Base-by-base conservation (phyloP, 2,113 vertebrate genomes). In the Merops nubicus region DNA sequence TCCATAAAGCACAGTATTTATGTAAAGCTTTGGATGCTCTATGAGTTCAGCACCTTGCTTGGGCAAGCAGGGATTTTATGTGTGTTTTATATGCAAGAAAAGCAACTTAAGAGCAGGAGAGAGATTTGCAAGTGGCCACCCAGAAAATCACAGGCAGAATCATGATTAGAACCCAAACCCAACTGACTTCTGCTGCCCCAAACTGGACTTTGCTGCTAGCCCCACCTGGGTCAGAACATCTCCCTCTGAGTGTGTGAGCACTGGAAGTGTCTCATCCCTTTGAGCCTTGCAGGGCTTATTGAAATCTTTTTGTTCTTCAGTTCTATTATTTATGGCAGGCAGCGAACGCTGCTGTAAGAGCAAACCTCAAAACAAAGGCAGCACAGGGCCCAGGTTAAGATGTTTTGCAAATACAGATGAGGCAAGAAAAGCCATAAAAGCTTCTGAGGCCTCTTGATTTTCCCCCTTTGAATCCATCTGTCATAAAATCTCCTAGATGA, bases 101-200 rank as follows among this genome's bases (percentile, higher is more conserved):
- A 54, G 25, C 8, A 4, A 23, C 28, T 20, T 22, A 28, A 28
- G 15, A 68, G 60, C 1, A 1, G 72, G 47, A 45, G 12, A 38
- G 25, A 14, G 53, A 29, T 54, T 50, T 14, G 47, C 25, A 48
- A 9, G 5, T 10, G 33, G 33, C 25, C 51, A 43, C 7, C n/a
- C 8, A 29, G 36, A 28, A 63, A 53, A 40, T n/a, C 73, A 5
- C 12, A 12, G 53, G 21, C 38, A 34, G 5, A 2, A 7, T 17
- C 57, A 6, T 3, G 33, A 23, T 26, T 20, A 15, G 65, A 79
- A 34, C 62, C 79, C 34, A 5, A 80, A 57, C n/a, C 19, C n/a
- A 31, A 1, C 1, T 3, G 4, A 6, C 5, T 1, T 3, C 28
- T 54, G 28, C 25, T 12, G 73, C 47, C 65, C 15, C 1, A 9